Conservation (phyloP, 2,888 invertebrate genomes). For the Calliopum simillimum region DNA sequence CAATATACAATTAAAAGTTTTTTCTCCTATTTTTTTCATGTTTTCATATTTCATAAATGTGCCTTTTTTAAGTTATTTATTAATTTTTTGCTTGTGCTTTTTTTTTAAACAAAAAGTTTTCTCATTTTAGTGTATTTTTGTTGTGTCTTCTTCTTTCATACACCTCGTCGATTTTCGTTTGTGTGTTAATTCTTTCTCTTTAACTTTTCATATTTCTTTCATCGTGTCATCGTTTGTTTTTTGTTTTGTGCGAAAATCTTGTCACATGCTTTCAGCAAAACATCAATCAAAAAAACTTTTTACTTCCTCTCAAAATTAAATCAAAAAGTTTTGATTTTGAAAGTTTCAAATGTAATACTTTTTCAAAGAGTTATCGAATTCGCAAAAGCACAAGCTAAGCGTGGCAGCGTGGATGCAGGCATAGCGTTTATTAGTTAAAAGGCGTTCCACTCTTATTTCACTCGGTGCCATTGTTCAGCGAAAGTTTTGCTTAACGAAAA, state of each 20-base stretch:
- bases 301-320: constrained; percentile 35
- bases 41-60: too few relatives aligned
- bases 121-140: constrained; percentile 1
- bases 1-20: too few relatives aligned
- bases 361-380: not conserved
- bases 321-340: constrained; percentile 33
- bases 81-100: too few relatives aligned
- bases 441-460: too few relatives aligned
- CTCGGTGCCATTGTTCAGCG: too few relatives aligned
- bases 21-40: too few relatives aligned
- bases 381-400: constrained; percentile 25
- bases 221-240: not conserved
- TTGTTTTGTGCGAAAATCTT: not conserved
- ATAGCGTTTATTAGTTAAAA: too few relatives aligned
- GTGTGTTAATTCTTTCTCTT: not conserved
- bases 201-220: not conserved
- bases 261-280: constrained; percentile 12
- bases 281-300: constrained; percentile 12
- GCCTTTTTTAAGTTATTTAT: too few relatives aligned
- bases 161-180: not conserved
- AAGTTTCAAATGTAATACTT: constrained; percentile 13
- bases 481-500: too few relatives aligned
- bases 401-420: not conserved
- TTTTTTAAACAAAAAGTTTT: not conserved
- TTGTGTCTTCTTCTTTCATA: not conserved